A percentile compares a stretch with the other conserved stretches of the same genome.
Evolutionary conservation across 2,888 invertebrate species (phyloP).

Genomic region (Nymphalis polychloros): DNA sequence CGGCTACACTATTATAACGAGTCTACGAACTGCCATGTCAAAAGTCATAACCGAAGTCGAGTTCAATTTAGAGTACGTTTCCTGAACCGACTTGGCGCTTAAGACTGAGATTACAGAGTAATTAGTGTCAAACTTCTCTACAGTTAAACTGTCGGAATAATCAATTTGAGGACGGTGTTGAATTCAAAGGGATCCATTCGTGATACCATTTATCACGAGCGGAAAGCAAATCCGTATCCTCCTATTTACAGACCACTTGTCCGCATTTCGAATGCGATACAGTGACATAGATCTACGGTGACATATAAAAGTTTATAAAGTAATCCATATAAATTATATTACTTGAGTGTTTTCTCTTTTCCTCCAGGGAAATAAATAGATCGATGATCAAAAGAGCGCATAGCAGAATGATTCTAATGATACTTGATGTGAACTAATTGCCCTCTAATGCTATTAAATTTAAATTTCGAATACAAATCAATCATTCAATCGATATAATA

Average conservation of each 20-base stretch:
- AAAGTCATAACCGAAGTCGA: slow-evolving; percentile 30
- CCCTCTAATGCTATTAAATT: no score
- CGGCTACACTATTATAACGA: slow-evolving; percentile 9
- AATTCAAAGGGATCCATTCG: slow-evolving; percentile 5
- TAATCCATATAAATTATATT: no score
- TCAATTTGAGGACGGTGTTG: slow-evolving; percentile 28
- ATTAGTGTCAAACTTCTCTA: slow-evolving; percentile 47
- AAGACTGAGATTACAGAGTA: slow-evolving; percentile 39
- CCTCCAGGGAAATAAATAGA: no score
- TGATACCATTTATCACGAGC: slow-evolving; percentile 30
- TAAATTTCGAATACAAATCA: no score
- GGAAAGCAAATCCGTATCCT: slow-evolving; percentile 52
- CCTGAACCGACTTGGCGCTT: slow-evolving; percentile 33
- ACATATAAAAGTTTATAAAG: no score
- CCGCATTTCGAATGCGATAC: slow-evolving; percentile 34
- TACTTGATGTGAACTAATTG: no score
- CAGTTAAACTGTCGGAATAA: slow-evolving; percentile 45
- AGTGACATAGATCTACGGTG: slow-evolving; percentile 25
- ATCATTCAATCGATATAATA: no score
- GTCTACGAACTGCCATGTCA: slow-evolving; percentile 15
- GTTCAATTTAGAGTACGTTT: slow-evolving; percentile 32
- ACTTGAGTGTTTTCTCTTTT: not conserved
- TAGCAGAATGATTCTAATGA: no score
- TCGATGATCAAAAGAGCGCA: no score
- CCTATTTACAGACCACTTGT: slow-evolving; percentile 58